Evolutionary conservation across 2,113 vertebrate species (phyloP).

Genomic region (Pterocles orientalis): DNA sequence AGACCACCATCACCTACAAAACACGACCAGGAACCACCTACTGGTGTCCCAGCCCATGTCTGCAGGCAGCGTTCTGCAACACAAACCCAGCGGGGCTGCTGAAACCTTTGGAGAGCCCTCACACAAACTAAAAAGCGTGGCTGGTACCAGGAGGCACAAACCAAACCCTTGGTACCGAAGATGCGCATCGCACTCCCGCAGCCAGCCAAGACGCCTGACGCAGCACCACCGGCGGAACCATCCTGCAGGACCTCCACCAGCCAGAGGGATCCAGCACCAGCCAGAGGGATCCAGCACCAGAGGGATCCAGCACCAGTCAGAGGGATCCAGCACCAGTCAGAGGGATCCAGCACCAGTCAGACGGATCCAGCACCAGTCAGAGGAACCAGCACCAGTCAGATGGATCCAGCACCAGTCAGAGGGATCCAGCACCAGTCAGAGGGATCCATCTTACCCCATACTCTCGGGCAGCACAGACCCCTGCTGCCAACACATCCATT

Average conservation of each 20-base stretch:
- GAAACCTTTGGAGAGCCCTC: background rate
- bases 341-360: no score
- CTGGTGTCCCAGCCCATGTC: background rate
- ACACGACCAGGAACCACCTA: background rate
- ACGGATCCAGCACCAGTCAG: no score
- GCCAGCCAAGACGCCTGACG: background rate
- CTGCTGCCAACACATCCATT: background rate
- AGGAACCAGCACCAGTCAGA: no score
- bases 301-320: no score
- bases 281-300: no score
- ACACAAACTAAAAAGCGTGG: background rate
- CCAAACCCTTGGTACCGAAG: background rate
- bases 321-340: no score
- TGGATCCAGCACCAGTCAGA: no score
- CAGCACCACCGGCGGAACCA: background rate
- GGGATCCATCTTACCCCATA: background rate
- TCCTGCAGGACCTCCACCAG: background rate
- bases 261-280: background rate
- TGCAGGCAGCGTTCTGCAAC: background rate
- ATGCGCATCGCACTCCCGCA: accelerated
- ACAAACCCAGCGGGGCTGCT: background rate
- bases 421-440: no score
- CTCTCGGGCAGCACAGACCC: no score
- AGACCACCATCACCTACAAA: background rate
- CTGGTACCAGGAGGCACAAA: background rate